Evolutionary conservation across 2,113 vertebrate species (phyloP), one percentile per base, ranked within the genome.

Genomic region (Tringa solitaria): DNA sequence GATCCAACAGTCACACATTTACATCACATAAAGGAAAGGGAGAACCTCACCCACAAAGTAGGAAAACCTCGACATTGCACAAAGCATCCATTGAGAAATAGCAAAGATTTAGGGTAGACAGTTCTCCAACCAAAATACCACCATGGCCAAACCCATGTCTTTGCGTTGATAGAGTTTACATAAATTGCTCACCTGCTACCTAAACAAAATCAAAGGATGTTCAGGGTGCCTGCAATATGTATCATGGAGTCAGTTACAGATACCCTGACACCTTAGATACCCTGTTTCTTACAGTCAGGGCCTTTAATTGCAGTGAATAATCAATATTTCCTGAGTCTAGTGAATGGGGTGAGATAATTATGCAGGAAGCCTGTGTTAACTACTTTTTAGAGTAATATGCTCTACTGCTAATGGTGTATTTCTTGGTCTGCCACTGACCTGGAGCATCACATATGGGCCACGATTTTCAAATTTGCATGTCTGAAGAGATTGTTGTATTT

Each of bases 281-380:
- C 61, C 35, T 65, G 48, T 89, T 92, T 75, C 67, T 72, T 95
- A 17, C 28, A 65, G 32, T 59, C 57, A 76, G 28, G 61, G 32
- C 46, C 45, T 92, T 94, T 87, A 75, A 90, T 68, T 97, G 64
- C 57, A 76, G 27, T 7, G 7, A 84, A 37, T 84, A 89, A 88
- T 93, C 83, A 84, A 28, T 93, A 91, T 87, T 82, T 94, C 48
- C 69, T 79, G 69, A 51, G 32, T 64, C 48, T 41, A n/a, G 61
- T 82, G 57, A 89, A 61, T 81, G 39, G 68, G 70, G 35, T 79
- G 63, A 92, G 51, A 37, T 84, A 68, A 82, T 84, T 87, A 48
- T 61, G 32, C n/a, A 82, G 90, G 70, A 70, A 92, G 24, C 35
- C 41, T 82, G 4, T 8, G 24, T 87, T 89, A 87, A 61, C 50